Evolutionary conservation across 2,888 invertebrate genomes (phyloP).

Genomic region (Microplitis deprimator): DNA sequence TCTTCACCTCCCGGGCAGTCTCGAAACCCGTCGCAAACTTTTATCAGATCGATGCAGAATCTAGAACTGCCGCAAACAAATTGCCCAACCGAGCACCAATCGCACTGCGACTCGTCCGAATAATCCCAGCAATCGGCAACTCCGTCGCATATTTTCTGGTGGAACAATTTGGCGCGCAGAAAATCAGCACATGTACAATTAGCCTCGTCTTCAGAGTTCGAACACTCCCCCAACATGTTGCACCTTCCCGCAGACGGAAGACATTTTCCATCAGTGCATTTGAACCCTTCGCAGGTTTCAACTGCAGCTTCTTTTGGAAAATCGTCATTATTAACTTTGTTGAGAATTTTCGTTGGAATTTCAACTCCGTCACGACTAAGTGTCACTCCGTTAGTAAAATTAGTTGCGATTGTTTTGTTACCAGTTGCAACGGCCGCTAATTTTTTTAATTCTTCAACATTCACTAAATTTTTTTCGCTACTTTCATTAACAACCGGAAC

Average conservation of each 20-base stretch:
- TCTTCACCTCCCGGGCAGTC: conserved; percentile 85
- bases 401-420: conserved; percentile 52
- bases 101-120: conserved; percentile 83
- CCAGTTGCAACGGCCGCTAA: conserved; percentile 62
- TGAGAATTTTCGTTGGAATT: conserved; percentile 78
- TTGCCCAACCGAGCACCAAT: conserved; percentile 82
- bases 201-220: conserved; percentile 80
- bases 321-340: conserved; percentile 71
- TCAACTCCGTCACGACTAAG: conserved; percentile 79
- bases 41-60: conserved; percentile 77
- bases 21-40: conserved; percentile 80
- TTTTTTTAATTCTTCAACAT: conserved; percentile 63
- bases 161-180: conserved; percentile 78
- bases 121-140: conserved; percentile 86
- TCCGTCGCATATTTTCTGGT: conserved; percentile 85
- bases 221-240: conserved; percentile 81
- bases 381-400: conserved; percentile 71
- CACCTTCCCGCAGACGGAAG: conserved; percentile 79
- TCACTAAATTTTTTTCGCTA: conserved; percentile 29
- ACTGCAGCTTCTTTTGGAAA: conserved; percentile 50
- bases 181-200: conserved; percentile 85
- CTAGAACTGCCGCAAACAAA: conserved; percentile 83
- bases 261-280: conserved; percentile 78
- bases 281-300: conserved; percentile 72
- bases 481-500: background rate